These are phyloP conservation scores for Auanema sp. DNA, from an alignment of 2,888 invertebrate species.

Conservation along the genomic window DNA sequence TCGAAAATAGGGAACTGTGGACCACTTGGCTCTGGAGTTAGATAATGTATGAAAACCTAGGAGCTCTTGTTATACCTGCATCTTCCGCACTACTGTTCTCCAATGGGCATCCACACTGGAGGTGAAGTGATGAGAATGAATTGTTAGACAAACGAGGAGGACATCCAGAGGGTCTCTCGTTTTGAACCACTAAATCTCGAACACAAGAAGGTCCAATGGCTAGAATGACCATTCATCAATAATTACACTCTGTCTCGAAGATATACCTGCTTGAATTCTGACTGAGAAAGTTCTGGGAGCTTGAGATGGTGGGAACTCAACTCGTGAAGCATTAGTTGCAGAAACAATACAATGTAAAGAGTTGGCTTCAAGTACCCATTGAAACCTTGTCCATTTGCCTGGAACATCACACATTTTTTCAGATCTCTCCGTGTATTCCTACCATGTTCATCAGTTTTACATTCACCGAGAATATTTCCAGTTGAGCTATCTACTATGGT, in stretches of 20 bases:
- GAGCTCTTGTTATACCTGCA: slow-evolving; percentile 15
- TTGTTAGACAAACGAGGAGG: slow-evolving; percentile 49
- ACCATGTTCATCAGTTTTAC: slow-evolving; percentile 32
- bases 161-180: slow-evolving; percentile 47
- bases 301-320: slow-evolving; percentile 25
- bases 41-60: too few relatives aligned
- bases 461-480: slow-evolving; percentile 40
- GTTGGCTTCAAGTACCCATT: slow-evolving; percentile 44
- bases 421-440: too few relatives aligned
- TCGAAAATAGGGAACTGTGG: slow-evolving; percentile 20
- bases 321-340: slow-evolving; percentile 21
- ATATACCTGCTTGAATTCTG: slow-evolving; percentile 44
- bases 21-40: slow-evolving; percentile 11
- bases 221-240: slow-evolving; percentile 1
- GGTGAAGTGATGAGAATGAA: slow-evolving; percentile 41
- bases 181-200: slow-evolving; percentile 46
- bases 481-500: slow-evolving; percentile 45
- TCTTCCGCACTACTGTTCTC: slow-evolving; percentile 22
- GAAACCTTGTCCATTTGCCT: slow-evolving; percentile 46
- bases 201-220: slow-evolving; percentile 45
- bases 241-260: slow-evolving; percentile 1
- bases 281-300: slow-evolving; percentile 46
- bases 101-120: slow-evolving; percentile 51
- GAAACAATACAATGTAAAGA: slow-evolving; percentile 43
- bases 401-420: background rate